Conservation (phyloP, 2,888 invertebrate genomes). For the Axea sp. region DNA sequence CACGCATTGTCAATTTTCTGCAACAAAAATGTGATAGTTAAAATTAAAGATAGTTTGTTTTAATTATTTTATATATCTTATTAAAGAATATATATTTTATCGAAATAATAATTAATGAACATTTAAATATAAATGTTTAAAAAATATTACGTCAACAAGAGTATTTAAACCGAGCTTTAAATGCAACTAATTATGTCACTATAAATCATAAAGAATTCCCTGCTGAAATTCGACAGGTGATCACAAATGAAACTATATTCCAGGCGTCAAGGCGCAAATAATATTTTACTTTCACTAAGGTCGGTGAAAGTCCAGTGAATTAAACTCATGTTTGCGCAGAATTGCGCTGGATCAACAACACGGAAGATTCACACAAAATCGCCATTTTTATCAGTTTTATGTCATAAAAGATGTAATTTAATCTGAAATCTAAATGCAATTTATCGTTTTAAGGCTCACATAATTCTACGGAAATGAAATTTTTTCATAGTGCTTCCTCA, state of each 20-base stretch:
- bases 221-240: constrained; percentile 50
- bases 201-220: constrained; percentile 18
- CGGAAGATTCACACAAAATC: constrained; percentile 51
- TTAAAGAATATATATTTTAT: too few species aligned
- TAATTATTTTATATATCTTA: too few species aligned
- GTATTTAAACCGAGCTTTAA: constrained; percentile 1
- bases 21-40: too few species aligned
- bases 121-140: too few species aligned
- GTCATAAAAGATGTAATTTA: neutral
- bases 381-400: constrained; percentile 20
- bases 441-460: neutral
- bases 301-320: constrained; percentile 57
- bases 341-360: constrained; percentile 47
- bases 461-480: constrained; percentile 9
- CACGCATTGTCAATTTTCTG: too few species aligned
- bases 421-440: constrained; percentile 15
- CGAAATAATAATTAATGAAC: too few species aligned
- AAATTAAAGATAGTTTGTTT: too few species aligned
- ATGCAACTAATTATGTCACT: constrained; percentile 30
- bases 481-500: too few species aligned
- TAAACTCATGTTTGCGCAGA: constrained; percentile 42
- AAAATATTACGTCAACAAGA: constrained; percentile 30
- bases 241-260: constrained; percentile 30
- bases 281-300: constrained; percentile 60
- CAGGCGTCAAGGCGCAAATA: constrained; percentile 47